Percentiles rank a stretch among this genome's conserved stretches.
phyloP scores from a whole-genome alignment of 1,140 invertebrate species.

The Drosophila willistoni region DNA sequence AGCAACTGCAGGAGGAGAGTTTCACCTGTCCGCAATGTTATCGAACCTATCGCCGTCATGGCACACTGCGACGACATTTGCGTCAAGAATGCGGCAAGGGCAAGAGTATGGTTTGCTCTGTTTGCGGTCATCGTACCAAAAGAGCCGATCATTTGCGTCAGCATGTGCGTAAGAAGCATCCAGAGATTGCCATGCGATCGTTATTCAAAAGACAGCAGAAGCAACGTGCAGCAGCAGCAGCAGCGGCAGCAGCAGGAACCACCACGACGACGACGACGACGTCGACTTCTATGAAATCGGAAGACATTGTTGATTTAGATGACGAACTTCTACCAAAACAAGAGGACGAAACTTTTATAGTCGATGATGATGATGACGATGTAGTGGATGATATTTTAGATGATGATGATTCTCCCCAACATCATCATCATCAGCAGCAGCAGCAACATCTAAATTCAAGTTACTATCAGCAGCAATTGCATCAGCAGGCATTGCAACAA shows the following conservation, averaged over 20 bases:
- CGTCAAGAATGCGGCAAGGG: slow-evolving; percentile 85
- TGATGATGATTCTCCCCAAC: slow-evolving; percentile 15
- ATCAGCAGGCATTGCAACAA: slow-evolving; percentile 69
- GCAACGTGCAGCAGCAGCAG: slow-evolving; percentile 40
- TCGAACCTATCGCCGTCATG: slow-evolving; percentile 85
- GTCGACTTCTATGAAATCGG: slow-evolving; percentile 5
- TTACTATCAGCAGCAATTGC: slow-evolving; percentile 66
- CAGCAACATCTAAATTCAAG: slow-evolving; percentile 36
- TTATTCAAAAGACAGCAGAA: slow-evolving; percentile 66
- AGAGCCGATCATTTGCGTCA: slow-evolving; percentile 84
- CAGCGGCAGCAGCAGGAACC: slow-evolving; percentile 15
- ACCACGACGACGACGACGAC: neutral
- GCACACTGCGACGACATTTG: slow-evolving; percentile 85
- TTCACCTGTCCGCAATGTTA: slow-evolving; percentile 85
- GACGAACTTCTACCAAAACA: slow-evolving; percentile 33
- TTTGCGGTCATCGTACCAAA: slow-evolving; percentile 84
- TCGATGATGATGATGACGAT: slow-evolving; percentile 67
- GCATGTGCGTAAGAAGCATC: slow-evolving; percentile 83
- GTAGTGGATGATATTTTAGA: slow-evolving; percentile 29
- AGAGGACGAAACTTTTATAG: slow-evolving; percentile 47
- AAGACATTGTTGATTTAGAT: slow-evolving; percentile 69
- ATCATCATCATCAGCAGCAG: slow-evolving; percentile 53
- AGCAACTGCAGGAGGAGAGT: slow-evolving; percentile 60
- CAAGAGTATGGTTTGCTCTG: slow-evolving; percentile 84
- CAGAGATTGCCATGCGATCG: slow-evolving; percentile 79